Evolutionary conservation across 2,888 invertebrate genomes (phyloP).

Genomic region (Diaprepes abbreviatus): DNA sequence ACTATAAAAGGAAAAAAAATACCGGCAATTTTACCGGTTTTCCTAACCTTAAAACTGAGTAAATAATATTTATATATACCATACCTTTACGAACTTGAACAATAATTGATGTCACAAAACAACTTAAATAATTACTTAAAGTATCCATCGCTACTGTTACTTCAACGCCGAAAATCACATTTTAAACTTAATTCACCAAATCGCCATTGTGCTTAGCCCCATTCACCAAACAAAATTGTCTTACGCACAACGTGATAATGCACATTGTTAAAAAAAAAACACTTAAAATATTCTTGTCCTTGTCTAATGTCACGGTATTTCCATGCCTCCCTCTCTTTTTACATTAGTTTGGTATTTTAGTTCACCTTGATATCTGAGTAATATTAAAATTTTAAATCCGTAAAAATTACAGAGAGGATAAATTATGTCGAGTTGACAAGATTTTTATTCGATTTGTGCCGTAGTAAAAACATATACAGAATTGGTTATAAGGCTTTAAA

Average conservation of each 20-base stretch:
- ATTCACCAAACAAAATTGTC: constrained; percentile 27
- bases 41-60: neutral
- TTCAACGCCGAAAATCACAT: neutral
- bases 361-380: constrained; percentile 42
- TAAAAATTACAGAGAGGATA: constrained; percentile 34
- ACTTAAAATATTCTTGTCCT: constrained; percentile 31
- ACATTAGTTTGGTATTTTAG: constrained; percentile 32
- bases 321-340: constrained; percentile 38
- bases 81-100: too few species aligned
- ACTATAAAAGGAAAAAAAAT: neutral
- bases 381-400: constrained; percentile 33
- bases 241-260: constrained; percentile 43
- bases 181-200: constrained; percentile 2
- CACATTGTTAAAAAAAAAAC: constrained; percentile 32
- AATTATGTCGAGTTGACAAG: too few species aligned
- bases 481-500: too few species aligned
- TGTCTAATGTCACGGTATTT: constrained; percentile 41
- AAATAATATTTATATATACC: neutral
- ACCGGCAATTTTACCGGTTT: neutral
- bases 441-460: too few species aligned
- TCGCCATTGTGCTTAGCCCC: neutral
- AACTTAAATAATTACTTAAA: neutral
- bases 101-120: neutral
- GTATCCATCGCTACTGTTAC: neutral
- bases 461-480: too few species aligned